Base-by-base conservation (phyloP, 1,140 invertebrate genomes). In the Magallana angulata region DNA sequence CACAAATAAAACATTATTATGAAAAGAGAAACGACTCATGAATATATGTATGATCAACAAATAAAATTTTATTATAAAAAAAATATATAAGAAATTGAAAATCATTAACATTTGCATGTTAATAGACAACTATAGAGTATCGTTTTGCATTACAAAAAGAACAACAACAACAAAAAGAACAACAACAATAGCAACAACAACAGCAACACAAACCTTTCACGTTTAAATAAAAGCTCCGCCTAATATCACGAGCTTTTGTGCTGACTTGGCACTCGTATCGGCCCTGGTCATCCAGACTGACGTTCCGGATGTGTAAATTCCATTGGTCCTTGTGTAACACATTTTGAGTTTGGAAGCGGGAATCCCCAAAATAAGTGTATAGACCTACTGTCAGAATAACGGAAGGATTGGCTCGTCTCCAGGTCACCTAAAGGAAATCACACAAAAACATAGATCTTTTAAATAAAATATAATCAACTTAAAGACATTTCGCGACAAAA, bases 201-300 rank as follows among this genome's bases (percentile, higher is more conserved):
- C 24, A 36, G 0, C 1, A n/a, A 57, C 7, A n/a, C 48, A 16
- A 76, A 89, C 88, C 88, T 60, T 64, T 18, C 3, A 89, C 88
- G 6, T 85, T 24, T 8, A 89, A 18, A 4, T 84, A 57, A 64
- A 87, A 87, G 24, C 56, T 30, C 48, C 82, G 57, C 18, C 88
- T 81, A 14, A 90, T 86, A 16, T 85, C 68, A 36, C 87, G 84
- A 56, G 89, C 80, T 18, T 84, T 86, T 8, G 97, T 98, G 90
- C 97, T 98, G 86, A 98, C 97, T 96, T 98, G 98, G 94, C 98
- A 98, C 93, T 98, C 97, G 95, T 98, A 99, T 60, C 97, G 96
- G 0, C 98, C 98, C 1, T 96, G 97, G 93, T 99, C 98, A 58
- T 97, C 95, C 89, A 96, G 96, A 94, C 98, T 97, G 4, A 98